Percentiles rank a stretch among this genome's conserved stretches.
Conservation (phyloP, 1,140 invertebrate species). For the Ceratitis capitata region DNA sequence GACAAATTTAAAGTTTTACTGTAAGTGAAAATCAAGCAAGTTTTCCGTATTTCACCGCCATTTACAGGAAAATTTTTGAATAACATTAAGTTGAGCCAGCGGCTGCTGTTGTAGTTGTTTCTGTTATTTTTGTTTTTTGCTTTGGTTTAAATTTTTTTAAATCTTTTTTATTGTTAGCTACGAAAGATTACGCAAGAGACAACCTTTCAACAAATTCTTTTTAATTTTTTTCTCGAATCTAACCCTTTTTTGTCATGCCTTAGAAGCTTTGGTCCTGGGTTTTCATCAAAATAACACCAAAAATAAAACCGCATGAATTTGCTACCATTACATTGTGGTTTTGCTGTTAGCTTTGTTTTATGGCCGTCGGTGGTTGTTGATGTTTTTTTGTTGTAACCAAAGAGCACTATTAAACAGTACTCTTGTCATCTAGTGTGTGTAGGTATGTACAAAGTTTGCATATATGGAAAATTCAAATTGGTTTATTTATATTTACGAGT, state of each 20-base stretch:
- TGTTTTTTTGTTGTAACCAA: no score
- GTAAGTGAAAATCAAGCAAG: not conserved
- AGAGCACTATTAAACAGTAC: not conserved
- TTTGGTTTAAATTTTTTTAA: no score
- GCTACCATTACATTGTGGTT: not conserved
- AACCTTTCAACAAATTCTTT: not conserved
- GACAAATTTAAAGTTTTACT: not conserved
- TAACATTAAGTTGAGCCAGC: not conserved
- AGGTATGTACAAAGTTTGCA: not conserved
- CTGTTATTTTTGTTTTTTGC: no score
- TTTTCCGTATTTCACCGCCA: not conserved
- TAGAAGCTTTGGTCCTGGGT: not conserved
- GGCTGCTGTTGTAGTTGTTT: no score
- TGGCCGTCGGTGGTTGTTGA: not conserved
- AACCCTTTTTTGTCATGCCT: not conserved
- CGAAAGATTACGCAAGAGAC: not conserved
- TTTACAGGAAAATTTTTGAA: not conserved
- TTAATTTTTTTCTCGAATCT: not conserved
- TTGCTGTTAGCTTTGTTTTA: constrained; percentile 26
- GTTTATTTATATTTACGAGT: not conserved
- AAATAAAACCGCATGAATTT: constrained; percentile 8
- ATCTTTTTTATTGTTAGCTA: not conserved
- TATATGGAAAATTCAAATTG: not conserved
- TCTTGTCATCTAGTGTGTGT: not conserved
- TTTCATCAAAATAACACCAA: constrained; percentile 25